phyloP scores from a whole-genome alignment of 1,140 invertebrate genomes.

The Bombus superbus region DNA sequence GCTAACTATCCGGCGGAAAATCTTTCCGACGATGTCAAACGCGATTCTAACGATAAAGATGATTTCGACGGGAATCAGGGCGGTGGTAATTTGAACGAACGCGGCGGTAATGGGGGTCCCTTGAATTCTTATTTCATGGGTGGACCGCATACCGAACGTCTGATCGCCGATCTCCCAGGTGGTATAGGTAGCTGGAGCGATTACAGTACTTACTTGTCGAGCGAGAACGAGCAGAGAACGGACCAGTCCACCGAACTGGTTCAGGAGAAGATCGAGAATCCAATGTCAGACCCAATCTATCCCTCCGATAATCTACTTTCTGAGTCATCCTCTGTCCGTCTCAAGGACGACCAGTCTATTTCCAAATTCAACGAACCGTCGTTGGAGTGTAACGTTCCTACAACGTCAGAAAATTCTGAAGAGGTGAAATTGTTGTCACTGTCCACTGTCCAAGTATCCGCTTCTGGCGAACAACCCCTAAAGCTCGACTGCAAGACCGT shows the following conservation, averaged over 20 bases:
- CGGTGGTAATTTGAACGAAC: constrained; percentile 84
- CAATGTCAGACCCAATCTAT: constrained; percentile 72
- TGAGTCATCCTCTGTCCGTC: constrained; percentile 1
- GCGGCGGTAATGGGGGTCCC: constrained; percentile 65
- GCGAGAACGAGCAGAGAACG: constrained; percentile 76
- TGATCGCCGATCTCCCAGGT: constrained; percentile 89
- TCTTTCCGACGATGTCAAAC: constrained; percentile 60
- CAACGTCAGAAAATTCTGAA: not conserved
- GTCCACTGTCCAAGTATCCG: not conserved
- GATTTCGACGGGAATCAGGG: constrained; percentile 85
- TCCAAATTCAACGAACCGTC: not conserved
- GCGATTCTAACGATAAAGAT: constrained; percentile 76
- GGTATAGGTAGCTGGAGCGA: constrained; percentile 92
- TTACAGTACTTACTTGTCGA: constrained; percentile 90
- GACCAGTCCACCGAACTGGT: constrained; percentile 60
- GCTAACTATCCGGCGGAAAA: constrained; percentile 74
- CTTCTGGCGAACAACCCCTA: not conserved
- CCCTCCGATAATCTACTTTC: constrained; percentile 57
- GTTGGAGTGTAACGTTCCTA: not conserved
- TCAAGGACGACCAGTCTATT: not conserved
- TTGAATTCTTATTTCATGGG: constrained; percentile 41
- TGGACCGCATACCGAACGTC: constrained; percentile 85
- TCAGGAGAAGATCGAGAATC: constrained; percentile 67
- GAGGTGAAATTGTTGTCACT: not conserved
- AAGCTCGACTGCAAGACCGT: not conserved